Evolutionary conservation across 2,888 invertebrate genomes (phyloP).

Genomic region (Melieria omissa): DNA sequence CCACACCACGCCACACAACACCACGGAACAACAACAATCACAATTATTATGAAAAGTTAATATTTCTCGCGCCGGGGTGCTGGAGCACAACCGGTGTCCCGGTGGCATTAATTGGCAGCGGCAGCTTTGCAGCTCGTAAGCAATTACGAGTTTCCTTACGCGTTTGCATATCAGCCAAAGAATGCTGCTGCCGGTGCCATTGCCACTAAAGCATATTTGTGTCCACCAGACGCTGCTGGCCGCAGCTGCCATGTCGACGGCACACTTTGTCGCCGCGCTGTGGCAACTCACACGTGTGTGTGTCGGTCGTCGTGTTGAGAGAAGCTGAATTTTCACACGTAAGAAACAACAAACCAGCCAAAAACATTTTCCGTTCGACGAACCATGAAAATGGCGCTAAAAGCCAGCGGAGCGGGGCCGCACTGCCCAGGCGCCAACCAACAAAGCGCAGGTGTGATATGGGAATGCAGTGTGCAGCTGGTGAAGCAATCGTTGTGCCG

Average conservation of each 20-base stretch:
- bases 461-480: too few relatives aligned
- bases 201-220: background rate
- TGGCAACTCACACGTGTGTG: background rate
- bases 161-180: background rate
- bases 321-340: background rate
- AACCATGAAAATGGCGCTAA: slow-evolving; percentile 22
- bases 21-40: background rate
- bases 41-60: background rate
- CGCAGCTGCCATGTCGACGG: too few relatives aligned
- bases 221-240: background rate
- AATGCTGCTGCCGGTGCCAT: background rate
- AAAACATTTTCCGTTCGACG: slow-evolving; percentile 31
- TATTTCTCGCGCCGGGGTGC: background rate
- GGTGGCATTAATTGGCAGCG: background rate
- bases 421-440: too few relatives aligned
- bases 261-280: too few relatives aligned
- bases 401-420: too few relatives aligned
- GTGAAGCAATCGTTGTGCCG: too few relatives aligned
- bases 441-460: too few relatives aligned
- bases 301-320: background rate
- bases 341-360: background rate
- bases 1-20: background rate
- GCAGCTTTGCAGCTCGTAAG: slow-evolving; percentile 22
- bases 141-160: slow-evolving; percentile 28
- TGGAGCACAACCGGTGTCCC: background rate